A percentile compares a stretch with the other conserved stretches of the same genome.
These are phyloP conservation scores for Hypercompe scribonia DNA, from an alignment of 2,888 invertebrate genomes.

Conservation along the genomic window DNA sequence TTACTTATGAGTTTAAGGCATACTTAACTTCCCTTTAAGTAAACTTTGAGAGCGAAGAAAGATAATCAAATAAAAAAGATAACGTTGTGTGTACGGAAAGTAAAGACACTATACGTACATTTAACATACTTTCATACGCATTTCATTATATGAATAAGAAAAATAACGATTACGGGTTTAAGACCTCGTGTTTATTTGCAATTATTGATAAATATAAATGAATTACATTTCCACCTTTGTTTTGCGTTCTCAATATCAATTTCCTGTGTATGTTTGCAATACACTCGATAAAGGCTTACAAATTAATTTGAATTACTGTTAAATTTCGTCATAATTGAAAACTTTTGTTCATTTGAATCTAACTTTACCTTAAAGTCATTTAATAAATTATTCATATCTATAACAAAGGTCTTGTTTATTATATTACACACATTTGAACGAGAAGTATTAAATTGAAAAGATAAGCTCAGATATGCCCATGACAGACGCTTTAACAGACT, in stretches of 20 bases:
- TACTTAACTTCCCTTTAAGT: background rate
- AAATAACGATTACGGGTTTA: background rate
- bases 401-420: background rate
- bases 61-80: background rate
- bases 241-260: background rate
- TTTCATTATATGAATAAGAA: constrained; percentile 10
- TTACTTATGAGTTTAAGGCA: background rate
- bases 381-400: background rate
- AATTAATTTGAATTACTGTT: background rate
- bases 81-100: background rate
- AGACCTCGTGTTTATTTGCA: background rate
- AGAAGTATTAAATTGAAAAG: background rate
- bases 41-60: background rate
- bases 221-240: background rate
- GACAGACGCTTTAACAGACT: background rate
- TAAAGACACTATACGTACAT: too few relatives aligned
- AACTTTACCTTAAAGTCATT: background rate
- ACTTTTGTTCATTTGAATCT: background rate
- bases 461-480: background rate
- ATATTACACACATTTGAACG: background rate
- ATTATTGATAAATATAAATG: background rate
- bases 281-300: constrained; percentile 3
- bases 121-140: too few relatives aligned
- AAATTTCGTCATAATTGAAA: background rate
- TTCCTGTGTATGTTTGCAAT: background rate